Evolutionary conservation across 2,797 vertebrate species (phyloP).

Genomic region (Xenopus petersii): DNA sequence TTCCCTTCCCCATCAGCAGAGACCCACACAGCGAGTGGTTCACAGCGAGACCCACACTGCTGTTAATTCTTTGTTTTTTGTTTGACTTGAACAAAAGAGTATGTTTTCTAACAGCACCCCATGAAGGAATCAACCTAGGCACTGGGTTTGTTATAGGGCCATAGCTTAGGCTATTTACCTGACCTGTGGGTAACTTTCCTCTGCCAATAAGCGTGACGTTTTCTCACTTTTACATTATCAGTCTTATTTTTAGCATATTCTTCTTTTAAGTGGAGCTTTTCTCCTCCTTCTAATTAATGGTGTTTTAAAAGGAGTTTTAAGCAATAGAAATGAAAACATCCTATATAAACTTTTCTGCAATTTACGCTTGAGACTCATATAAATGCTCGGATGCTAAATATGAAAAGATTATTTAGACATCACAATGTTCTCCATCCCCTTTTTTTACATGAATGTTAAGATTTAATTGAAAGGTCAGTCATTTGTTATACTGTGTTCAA

Average conservation of each 20-base stretch:
- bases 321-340: too few relatives aligned
- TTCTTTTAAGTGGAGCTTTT: too few relatives aligned
- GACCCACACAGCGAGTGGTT: constrained; percentile 29
- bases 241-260: too few relatives aligned
- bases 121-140: constrained; percentile 36
- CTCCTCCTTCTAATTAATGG: too few relatives aligned
- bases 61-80: constrained; percentile 45
- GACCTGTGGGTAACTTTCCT: constrained; percentile 3
- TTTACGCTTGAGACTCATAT: not conserved
- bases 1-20: not conserved
- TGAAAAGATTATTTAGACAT: too few relatives aligned
- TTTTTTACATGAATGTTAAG: constrained; percentile 12
- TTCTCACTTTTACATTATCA: too few relatives aligned
- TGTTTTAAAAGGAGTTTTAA: too few relatives aligned
- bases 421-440: too few relatives aligned
- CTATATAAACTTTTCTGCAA: too few relatives aligned
- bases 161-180: constrained; percentile 25
- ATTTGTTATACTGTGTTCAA: not conserved
- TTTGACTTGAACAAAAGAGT: constrained; percentile 41
- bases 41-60: constrained; percentile 42
- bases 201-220: not conserved
- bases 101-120: constrained; percentile 24
- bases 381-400: not conserved
- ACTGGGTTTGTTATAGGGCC: constrained; percentile 30
- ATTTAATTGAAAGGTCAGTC: constrained; percentile 10